Evolutionary conservation across 2,888 invertebrate genomes (phyloP).

Genomic region (Mystacides longicornis): DNA sequence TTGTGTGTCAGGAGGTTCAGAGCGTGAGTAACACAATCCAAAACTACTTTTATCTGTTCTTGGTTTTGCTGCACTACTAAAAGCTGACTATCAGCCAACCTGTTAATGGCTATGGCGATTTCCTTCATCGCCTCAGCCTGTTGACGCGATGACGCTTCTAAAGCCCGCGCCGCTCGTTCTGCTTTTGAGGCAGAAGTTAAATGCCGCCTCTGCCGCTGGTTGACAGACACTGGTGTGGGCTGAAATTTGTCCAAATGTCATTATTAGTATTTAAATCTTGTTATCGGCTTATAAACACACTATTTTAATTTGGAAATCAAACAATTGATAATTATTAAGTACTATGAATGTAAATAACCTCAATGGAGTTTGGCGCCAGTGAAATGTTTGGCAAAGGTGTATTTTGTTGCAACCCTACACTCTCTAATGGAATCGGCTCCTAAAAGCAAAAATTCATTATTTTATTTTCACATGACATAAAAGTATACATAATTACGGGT

Average conservation of each 20-base stretch:
- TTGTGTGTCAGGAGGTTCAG: neutral
- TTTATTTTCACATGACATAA: neutral
- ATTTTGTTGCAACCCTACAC: neutral
- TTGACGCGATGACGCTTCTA: neutral
- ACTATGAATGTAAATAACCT: neutral
- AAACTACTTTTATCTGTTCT: neutral
- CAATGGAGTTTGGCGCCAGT: neutral
- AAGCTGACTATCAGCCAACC: neutral
- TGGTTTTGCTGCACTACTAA: neutral
- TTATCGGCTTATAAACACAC: neutral
- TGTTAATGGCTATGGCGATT: neutral
- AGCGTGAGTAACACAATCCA: neutral
- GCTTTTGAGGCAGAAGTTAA: neutral
- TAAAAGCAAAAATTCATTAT: neutral
- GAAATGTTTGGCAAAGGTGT: neutral
- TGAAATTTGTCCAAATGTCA: neutral
- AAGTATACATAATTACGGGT: neutral
- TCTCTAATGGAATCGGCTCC: neutral
- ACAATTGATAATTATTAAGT: neutral
- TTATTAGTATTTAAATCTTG: neutral
- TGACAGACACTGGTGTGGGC: neutral
- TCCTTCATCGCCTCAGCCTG: neutral
- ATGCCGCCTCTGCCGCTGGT: neutral
- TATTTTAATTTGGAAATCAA: neutral
- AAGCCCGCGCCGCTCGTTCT: neutral